A percentile compares a stretch with the other conserved stretches of the same genome.
phyloP scores from a whole-genome alignment of 2,888 invertebrate genomes.

The Zygothrica quintamaculata region DNA sequence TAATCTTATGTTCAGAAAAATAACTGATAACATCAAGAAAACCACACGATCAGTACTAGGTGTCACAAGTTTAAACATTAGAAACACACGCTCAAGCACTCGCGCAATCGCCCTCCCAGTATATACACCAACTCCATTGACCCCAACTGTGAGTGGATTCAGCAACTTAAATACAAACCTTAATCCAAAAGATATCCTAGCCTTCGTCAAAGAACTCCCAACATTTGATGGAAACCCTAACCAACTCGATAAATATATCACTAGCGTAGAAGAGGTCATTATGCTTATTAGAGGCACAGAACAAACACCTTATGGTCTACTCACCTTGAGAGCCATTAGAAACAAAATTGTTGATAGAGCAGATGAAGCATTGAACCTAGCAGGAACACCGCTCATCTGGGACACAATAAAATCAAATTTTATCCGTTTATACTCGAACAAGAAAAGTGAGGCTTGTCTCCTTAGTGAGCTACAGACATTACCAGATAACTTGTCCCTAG shows the following conservation, averaged over 20 bases:
- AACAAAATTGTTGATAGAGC: neutral
- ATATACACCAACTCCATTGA: neutral
- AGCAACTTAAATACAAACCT: neutral
- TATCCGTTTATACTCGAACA: neutral
- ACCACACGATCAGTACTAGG: neutral
- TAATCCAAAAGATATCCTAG: neutral
- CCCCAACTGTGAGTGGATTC: neutral
- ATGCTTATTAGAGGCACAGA: conserved; percentile 13
- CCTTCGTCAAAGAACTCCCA: conserved; percentile 1
- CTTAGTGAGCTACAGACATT: too few species aligned
- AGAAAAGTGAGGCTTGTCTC: too few species aligned
- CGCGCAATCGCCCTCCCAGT: neutral
- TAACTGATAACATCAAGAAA: neutral
- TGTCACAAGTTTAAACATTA: neutral
- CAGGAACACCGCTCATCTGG: conserved; percentile 14
- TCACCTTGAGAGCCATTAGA: conserved; percentile 9
- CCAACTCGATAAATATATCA: conserved; percentile 7
- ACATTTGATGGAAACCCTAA: conserved; percentile 7
- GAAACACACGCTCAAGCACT: neutral
- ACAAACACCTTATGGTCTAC: conserved; percentile 4
- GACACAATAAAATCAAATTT: conserved; percentile 17
- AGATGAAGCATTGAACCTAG: too few species aligned
- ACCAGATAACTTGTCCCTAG: too few species aligned
- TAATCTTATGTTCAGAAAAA: neutral
- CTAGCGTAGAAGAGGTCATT: conserved; percentile 19